Conservation (phyloP, 1,140 invertebrate genomes). For the Hesperophylax magnus region DNA sequence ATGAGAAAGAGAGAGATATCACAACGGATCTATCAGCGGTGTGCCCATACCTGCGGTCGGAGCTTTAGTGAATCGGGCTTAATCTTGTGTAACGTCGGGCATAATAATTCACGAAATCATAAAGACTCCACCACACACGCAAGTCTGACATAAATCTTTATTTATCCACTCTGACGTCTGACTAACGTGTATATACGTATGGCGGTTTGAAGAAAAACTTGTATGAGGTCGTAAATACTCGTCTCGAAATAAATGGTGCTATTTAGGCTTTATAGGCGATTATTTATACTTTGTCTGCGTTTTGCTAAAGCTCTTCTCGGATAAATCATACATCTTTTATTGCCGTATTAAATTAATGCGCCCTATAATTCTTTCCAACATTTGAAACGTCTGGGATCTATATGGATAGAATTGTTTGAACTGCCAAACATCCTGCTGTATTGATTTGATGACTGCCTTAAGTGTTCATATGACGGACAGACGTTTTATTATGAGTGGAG, state of each 20-base stretch:
- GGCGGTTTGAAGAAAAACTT: slow-evolving; percentile 43
- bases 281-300: slow-evolving; percentile 40
- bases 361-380: slow-evolving; percentile 2
- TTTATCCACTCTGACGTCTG: slow-evolving; percentile 35
- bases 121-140: slow-evolving; percentile 30
- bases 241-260: slow-evolving; percentile 28
- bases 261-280: slow-evolving; percentile 41
- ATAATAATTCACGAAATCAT: slow-evolving; percentile 45
- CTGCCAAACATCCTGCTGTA: neutral
- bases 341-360: slow-evolving; percentile 6
- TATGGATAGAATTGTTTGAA: neutral
- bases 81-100: slow-evolving; percentile 2
- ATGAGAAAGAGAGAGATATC: too few species aligned
- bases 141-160: slow-evolving; percentile 41
- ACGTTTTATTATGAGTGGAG: too few species aligned
- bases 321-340: slow-evolving; percentile 26
- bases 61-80: slow-evolving; percentile 5
- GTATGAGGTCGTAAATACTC: slow-evolving; percentile 37
- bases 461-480: too few species aligned
- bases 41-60: neutral
- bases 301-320: slow-evolving; percentile 15
- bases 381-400: neutral
- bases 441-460: too few species aligned
- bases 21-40: too few species aligned
- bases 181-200: slow-evolving; percentile 23